These are phyloP conservation scores for Enteromius afrohamiltoni DNA, from an alignment of 2,797 vertebrate species.

Conservation along the genomic window DNA sequence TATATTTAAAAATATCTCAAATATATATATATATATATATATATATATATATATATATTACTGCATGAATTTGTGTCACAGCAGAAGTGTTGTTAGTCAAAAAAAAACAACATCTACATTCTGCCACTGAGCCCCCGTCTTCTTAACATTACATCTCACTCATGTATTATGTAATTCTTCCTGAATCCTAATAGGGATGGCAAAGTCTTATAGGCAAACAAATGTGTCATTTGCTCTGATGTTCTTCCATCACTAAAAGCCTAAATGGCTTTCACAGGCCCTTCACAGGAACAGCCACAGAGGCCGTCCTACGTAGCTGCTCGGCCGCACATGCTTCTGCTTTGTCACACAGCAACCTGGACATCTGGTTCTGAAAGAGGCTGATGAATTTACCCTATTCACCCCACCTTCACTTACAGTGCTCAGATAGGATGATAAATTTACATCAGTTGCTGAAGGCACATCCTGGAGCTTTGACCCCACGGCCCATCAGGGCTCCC, in stretches of 20 bases:
- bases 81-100: background rate
- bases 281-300: constrained; percentile 46
- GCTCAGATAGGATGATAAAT: constrained; percentile 64
- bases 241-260: constrained; percentile 40
- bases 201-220: constrained; percentile 43
- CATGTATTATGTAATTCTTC: constrained; percentile 16
- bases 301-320: constrained; percentile 39
- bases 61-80: background rate
- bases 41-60: too few species aligned
- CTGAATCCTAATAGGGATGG: constrained; percentile 26
- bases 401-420: constrained; percentile 63
- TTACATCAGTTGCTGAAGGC: constrained; percentile 69
- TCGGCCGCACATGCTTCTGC: constrained; percentile 58
- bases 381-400: constrained; percentile 57
- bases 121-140: constrained; percentile 6
- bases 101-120: constrained; percentile 1
- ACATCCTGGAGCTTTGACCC: constrained; percentile 73
- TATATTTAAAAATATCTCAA: background rate
- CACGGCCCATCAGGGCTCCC: constrained; percentile 50
- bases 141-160: constrained; percentile 12
- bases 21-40: too few species aligned
- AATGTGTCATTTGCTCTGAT: constrained; percentile 40
- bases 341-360: constrained; percentile 62
- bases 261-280: constrained; percentile 57
- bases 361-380: constrained; percentile 55